Evolutionary conservation across 2,797 vertebrate species (phyloP), one percentile per base, ranked within the genome.

Genomic region (Hydrophis major): DNA sequence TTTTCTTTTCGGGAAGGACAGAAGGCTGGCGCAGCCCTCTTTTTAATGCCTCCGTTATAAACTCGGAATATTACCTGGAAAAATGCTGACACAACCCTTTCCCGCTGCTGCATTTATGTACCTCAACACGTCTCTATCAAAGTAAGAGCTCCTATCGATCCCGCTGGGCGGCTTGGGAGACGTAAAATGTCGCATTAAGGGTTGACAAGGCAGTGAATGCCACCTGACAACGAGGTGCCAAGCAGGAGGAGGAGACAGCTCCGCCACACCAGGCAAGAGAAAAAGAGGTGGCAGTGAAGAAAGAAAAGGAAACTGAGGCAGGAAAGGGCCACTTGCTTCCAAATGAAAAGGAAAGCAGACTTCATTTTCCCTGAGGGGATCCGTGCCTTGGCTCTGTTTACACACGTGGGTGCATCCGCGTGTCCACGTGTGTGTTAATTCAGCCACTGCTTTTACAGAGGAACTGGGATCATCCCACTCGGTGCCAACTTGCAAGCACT

Each of bases 41-140:
- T 83, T 94, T 87, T 93, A 86, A 63, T 86, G 92, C 93, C 83
- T 92, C 92, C 90, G 89, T 2, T 74, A 66, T 7, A 47, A 91
- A 86, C 55, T 92, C 88, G 27, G 32, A 88, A 88, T n/a, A 60
- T 78, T 74, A 92, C 56, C 57, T 47, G 50, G 92, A 78, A 94
- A 61, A 94, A 90, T 74, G 96, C 96, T 95, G 96, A 96, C 95
- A 55, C 92, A 90, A 94, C 88, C 93, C 89, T 32, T 47, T 3
- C 90, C 92, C 90, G 20, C 89, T 0, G 42, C 74, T 61, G 42
- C 91, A 95, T 96, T 96, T 94, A 95, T 93, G 93, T 89, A 92
- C 94, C 95, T 95, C 91, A 92, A 87, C 91, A 95, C 93, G 94
- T 94, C 16, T 2, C 42, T 37, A 90, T 91, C 90, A 87, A 37